These are phyloP conservation scores for Saccostrea cuccullata DNA, from an alignment of 1,140 invertebrate genomes.

Conservation along the genomic window DNA sequence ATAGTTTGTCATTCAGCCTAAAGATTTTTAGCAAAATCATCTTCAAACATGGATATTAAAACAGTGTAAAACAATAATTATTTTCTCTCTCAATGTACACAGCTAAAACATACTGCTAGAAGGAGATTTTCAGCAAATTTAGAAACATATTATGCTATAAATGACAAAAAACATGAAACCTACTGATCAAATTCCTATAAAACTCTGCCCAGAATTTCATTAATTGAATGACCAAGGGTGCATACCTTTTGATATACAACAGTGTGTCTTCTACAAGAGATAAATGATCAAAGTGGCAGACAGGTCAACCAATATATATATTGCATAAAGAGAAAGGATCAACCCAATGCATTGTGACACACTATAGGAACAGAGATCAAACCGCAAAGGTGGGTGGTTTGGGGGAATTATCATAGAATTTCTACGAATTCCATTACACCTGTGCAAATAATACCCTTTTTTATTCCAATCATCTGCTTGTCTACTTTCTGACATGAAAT, in stretches of 20 bases:
- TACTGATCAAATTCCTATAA: too few species aligned
- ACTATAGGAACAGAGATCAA: background rate
- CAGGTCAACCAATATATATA: slow-evolving; percentile 2
- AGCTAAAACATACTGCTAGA: too few species aligned
- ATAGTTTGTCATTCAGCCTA: too few species aligned
- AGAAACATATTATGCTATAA: too few species aligned
- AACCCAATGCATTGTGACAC: background rate
- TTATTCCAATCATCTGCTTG: background rate
- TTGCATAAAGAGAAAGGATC: background rate
- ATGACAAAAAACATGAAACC: too few species aligned
- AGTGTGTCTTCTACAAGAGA: background rate
- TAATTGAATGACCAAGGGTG: background rate
- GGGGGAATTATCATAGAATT: background rate
- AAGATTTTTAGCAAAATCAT: too few species aligned
- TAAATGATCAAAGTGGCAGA: slow-evolving; percentile 5
- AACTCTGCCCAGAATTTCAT: too few species aligned
- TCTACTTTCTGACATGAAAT: background rate
- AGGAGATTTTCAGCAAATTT: too few species aligned
- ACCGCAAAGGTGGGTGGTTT: background rate
- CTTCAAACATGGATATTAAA: too few species aligned
- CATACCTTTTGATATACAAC: background rate
- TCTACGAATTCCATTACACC: slow-evolving; percentile 22
- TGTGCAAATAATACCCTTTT: slow-evolving; percentile 5
- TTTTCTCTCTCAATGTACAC: too few species aligned
- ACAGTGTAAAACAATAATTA: too few species aligned